Evolutionary conservation across 2,113 vertebrate species (phyloP).

Genomic region (Neolamprologus sp.): DNA sequence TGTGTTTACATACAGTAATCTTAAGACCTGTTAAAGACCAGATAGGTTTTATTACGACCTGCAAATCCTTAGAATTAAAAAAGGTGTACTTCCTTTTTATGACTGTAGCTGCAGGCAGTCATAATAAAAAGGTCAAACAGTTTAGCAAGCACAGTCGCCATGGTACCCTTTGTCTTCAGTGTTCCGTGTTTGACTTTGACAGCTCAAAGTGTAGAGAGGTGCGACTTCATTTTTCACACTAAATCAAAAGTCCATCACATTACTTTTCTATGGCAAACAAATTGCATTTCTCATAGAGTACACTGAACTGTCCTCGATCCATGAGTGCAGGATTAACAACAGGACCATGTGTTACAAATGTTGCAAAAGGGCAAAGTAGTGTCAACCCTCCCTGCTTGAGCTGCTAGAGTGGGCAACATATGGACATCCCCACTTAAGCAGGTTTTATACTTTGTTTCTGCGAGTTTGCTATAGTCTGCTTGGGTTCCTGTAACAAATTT

Average conservation of each 20-base stretch:
- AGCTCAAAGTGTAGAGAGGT: not conserved
- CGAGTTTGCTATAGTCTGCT: not conserved
- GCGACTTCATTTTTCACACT: not conserved
- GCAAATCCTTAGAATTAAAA: not conserved
- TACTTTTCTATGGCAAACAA: not conserved
- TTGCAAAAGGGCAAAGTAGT: not conserved
- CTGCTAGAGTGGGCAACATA: not conserved
- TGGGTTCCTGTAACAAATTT: not conserved
- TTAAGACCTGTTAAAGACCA: not conserved
- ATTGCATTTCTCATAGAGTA: not conserved
- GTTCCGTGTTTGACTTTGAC: not conserved
- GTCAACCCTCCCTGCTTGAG: not conserved
- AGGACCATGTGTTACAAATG: not conserved
- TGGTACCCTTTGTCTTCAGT: not conserved
- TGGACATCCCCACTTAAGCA: not conserved
- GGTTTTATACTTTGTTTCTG: not conserved
- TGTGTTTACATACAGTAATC: not conserved
- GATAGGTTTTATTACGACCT: not conserved
- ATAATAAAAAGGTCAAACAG: not conserved
- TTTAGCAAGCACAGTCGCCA: not conserved
- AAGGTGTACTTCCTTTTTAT: not conserved
- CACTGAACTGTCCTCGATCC: not conserved
- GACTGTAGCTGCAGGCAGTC: not conserved
- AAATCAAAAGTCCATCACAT: not conserved
- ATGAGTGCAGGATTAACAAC: not conserved